Percentiles rank a stretch among this genome's conserved stretches.
Evolutionary conservation across 2,113 vertebrate species (phyloP).

Genomic region (Colius striatus): DNA sequence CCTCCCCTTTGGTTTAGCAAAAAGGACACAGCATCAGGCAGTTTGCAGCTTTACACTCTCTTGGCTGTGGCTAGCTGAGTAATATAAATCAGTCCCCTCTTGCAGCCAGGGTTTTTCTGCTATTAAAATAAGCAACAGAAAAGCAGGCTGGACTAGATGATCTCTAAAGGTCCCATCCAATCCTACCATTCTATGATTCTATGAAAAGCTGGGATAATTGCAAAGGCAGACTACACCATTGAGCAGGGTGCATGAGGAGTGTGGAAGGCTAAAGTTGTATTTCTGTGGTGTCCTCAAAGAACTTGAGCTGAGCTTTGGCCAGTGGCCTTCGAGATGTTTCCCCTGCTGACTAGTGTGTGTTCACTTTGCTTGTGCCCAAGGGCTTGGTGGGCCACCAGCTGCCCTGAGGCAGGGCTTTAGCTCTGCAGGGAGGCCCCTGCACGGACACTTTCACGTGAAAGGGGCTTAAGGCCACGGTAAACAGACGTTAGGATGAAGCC

Average conservation of each 20-base stretch:
- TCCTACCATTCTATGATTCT: too few relatives aligned
- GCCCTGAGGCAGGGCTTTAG: too few relatives aligned
- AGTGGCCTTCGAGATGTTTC: accelerated
- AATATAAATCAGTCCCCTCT: accelerated
- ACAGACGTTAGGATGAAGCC: accelerated
- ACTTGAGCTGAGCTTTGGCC: neutral
- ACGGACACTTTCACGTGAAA: accelerated
- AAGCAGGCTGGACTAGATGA: too few relatives aligned
- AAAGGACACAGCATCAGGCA: too few relatives aligned
- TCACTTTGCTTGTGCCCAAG: accelerated
- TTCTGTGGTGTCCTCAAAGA: neutral
- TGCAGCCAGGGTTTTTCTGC: accelerated
- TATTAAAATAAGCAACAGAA: neutral
- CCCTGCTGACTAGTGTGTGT: accelerated
- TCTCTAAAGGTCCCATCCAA: too few relatives aligned
- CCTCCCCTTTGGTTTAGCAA: neutral
- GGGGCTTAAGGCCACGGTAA: accelerated
- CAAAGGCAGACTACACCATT: accelerated
- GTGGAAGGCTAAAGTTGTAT: accelerated
- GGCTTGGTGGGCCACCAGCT: accelerated
- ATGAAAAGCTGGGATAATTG: accelerated
- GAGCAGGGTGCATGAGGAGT: accelerated
- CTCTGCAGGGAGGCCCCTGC: accelerated
- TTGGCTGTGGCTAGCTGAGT: accelerated
- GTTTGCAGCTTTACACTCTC: neutral